Conservation (phyloP, 2,888 invertebrate genomes). For the Drosophila merina region DNA sequence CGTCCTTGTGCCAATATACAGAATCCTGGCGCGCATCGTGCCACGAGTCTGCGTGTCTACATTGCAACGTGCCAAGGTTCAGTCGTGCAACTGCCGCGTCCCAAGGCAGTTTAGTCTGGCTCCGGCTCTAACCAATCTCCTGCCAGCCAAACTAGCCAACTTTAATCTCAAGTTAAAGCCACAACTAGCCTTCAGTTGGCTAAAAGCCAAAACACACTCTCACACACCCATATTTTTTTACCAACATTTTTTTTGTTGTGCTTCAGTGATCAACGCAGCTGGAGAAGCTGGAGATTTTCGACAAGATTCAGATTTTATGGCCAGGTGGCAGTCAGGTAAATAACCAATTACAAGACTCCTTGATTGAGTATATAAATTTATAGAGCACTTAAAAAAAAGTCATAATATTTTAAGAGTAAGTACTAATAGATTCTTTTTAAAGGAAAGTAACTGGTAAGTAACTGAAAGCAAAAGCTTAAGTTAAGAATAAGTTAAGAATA, state of each 20-base stretch:
- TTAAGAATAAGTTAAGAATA: too few species aligned
- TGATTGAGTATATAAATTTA: not conserved
- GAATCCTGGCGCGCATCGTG: slow-evolving; percentile 37
- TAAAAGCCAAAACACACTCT: not conserved
- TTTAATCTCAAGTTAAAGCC: not conserved
- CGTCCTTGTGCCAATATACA: slow-evolving; percentile 9
- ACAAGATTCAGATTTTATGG: not conserved
- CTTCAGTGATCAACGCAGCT: slow-evolving; percentile 38
- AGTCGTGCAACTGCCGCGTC: slow-evolving; percentile 84
- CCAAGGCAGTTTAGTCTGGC: slow-evolving; percentile 83
- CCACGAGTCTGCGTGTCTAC: slow-evolving; percentile 72
- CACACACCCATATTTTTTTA: slow-evolving; percentile 18
- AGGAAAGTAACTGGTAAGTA: too few species aligned
- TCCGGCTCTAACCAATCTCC: slow-evolving; percentile 28
- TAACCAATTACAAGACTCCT: slow-evolving; percentile 3
- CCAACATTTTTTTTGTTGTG: slow-evolving; percentile 50
- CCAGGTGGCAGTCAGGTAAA: slow-evolving; percentile 21
- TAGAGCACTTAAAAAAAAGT: not conserved
- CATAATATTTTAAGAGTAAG: not conserved
- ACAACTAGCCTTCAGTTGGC: not conserved
- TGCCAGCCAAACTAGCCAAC: not conserved
- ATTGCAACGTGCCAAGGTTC: slow-evolving; percentile 75
- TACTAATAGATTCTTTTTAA: too few species aligned
- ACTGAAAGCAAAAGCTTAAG: too few species aligned
- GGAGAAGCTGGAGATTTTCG: not conserved